phyloP scores from a whole-genome alignment of 2,888 invertebrate species.

The Pteria penguin region DNA sequence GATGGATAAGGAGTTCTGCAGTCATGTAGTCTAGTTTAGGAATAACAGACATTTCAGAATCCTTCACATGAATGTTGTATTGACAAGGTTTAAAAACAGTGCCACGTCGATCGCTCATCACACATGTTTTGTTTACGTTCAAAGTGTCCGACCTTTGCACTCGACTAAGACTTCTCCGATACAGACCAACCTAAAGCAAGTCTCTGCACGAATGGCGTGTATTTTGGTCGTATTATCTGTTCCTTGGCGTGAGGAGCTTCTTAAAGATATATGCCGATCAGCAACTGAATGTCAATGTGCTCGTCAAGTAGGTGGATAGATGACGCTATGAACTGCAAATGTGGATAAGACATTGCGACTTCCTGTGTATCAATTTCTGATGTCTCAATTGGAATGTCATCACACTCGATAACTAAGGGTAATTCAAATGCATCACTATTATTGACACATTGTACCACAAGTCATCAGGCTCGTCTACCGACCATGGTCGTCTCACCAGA shows the following conservation, averaged over 20 bases:
- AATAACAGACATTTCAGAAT: too few species aligned
- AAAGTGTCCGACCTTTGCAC: neutral
- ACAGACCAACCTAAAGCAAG: conserved; percentile 38
- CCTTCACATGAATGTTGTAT: conserved; percentile 6
- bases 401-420: too few species aligned
- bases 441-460: too few species aligned
- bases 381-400: too few species aligned
- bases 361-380: conserved; percentile 47
- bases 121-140: neutral
- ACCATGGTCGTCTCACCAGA: neutral
- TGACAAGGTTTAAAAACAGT: conserved; percentile 1
- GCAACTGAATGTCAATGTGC: conserved; percentile 43
- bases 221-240: neutral
- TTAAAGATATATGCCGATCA: conserved; percentile 1
- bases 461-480: too few species aligned
- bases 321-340: too few species aligned
- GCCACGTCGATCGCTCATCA: neutral
- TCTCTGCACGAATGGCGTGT: conserved; percentile 14
- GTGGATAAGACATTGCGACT: conserved; percentile 31
- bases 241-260: neutral
- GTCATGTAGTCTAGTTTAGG: too few species aligned
- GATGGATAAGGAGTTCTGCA: too few species aligned
- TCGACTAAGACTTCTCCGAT: too few species aligned
- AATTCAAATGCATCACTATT: too few species aligned
- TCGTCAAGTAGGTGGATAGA: too few species aligned